Evolutionary conservation across 2,113 vertebrate species (phyloP).

Genomic region (Ellobius talpinus): DNA sequence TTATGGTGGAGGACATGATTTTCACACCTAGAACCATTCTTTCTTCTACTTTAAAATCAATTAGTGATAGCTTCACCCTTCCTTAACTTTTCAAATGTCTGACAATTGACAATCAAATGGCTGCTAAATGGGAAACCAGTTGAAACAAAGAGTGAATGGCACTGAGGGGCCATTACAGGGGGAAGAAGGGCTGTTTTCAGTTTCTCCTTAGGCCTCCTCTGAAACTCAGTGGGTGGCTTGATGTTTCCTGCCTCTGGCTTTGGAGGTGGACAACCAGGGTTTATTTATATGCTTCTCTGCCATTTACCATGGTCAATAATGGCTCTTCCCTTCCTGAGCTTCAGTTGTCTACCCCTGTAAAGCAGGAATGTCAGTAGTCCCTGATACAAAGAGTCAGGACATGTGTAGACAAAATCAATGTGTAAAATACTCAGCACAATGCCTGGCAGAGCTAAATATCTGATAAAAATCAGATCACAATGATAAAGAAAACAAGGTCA

Average conservation of each 20-base stretch:
- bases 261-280: not conserved
- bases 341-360: not conserved
- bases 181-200: not conserved
- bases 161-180: not conserved
- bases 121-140: not conserved
- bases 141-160: not conserved
- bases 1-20: not conserved
- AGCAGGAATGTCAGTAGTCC: not conserved
- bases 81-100: constrained; percentile 27
- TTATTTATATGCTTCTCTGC: not conserved
- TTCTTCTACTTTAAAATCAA: not conserved
- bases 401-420: not conserved
- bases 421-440: not conserved
- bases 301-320: not conserved
- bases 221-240: not conserved
- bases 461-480: constrained; percentile 38
- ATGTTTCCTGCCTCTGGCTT: not conserved
- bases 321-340: not conserved
- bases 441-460: not conserved
- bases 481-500: not conserved
- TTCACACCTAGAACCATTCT: constrained; percentile 4
- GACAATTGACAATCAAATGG: constrained; percentile 17
- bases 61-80: constrained; percentile 24
- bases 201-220: constrained; percentile 1
- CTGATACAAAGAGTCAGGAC: not conserved